Percentiles rank a stretch among this genome's conserved stretches.
These are phyloP conservation scores for Thymelicus acteon DNA, from an alignment of 2,888 invertebrate species.

Conservation along the genomic window DNA sequence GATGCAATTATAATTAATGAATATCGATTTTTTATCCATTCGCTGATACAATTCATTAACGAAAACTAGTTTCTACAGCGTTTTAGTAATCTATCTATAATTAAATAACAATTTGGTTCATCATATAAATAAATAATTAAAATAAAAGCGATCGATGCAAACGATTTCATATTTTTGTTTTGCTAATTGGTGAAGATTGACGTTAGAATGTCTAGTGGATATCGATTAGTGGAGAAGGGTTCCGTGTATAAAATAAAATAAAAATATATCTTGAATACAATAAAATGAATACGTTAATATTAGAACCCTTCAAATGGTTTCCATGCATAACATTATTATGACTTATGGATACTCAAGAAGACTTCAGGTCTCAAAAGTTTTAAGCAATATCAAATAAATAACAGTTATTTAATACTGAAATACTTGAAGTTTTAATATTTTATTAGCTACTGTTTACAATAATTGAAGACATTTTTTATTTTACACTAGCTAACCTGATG, in stretches of 20 bases:
- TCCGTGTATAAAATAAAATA: slow-evolving; percentile 12
- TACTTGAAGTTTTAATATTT: no score
- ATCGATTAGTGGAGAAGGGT: not conserved
- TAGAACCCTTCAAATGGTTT: no score
- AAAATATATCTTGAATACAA: no score
- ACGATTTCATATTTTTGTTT: slow-evolving; percentile 5
- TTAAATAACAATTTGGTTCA: slow-evolving; percentile 37
- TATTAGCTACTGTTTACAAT: no score
- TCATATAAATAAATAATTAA: slow-evolving; percentile 33
- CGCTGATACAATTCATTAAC: slow-evolving; percentile 34
- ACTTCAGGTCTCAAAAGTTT: no score
- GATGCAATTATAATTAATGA: slow-evolving; percentile 26
- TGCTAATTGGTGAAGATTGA: slow-evolving; percentile 16
- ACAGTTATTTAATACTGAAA: no score
- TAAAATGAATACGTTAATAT: no score
- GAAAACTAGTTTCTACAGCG: slow-evolving; percentile 36
- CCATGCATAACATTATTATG: no score
- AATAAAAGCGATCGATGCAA: slow-evolving; percentile 38
- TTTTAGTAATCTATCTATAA: slow-evolving; percentile 22
- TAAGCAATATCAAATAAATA: no score
- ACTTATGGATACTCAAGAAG: no score
- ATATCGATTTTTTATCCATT: slow-evolving; percentile 21
- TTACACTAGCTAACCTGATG: no score
- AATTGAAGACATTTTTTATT: no score
- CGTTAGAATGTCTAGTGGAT: not conserved